Evolutionary conservation across 2,797 vertebrate genomes (phyloP).

Genomic region (Moxostoma hubbsi): DNA sequence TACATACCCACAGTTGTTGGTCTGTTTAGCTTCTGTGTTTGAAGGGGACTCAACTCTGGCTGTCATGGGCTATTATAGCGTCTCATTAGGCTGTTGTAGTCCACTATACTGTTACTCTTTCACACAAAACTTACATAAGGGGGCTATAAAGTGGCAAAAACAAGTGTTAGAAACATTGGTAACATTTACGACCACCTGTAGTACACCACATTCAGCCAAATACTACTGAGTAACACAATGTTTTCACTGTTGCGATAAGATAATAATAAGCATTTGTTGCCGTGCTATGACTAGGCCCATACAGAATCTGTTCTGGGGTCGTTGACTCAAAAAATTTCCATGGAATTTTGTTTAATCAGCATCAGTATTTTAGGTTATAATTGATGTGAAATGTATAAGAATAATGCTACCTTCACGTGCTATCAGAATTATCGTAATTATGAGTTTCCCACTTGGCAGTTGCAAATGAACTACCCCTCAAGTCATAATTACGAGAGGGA

Average conservation of each 20-base stretch:
- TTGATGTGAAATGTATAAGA: too few species aligned
- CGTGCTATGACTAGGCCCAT: not conserved
- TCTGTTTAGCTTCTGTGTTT: constrained; percentile 51
- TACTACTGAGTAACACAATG: not conserved
- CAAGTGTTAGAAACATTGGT: constrained; percentile 27
- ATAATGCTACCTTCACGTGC: too few species aligned
- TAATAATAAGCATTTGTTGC: constrained; percentile 5
- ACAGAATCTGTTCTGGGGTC: not conserved
- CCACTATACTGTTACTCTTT: constrained; percentile 46
- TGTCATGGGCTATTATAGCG: constrained; percentile 56
- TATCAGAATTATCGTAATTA: too few species aligned
- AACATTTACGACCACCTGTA: constrained; percentile 28
- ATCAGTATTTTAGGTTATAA: too few species aligned
- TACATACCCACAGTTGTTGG: constrained; percentile 38
- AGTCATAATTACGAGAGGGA: too few species aligned
- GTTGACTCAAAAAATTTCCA: too few species aligned
- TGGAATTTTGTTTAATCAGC: too few species aligned
- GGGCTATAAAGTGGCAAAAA: constrained; percentile 24
- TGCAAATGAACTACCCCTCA: too few species aligned
- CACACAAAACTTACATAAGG: constrained; percentile 19
- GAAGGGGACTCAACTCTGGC: constrained; percentile 41
- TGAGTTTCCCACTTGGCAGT: too few species aligned
- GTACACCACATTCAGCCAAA: not conserved
- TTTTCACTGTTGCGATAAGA: constrained; percentile 22
- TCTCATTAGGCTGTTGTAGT: constrained; percentile 50